Base-by-base conservation (phyloP, 2,113 vertebrate genomes). In the Aix galericulata region DNA sequence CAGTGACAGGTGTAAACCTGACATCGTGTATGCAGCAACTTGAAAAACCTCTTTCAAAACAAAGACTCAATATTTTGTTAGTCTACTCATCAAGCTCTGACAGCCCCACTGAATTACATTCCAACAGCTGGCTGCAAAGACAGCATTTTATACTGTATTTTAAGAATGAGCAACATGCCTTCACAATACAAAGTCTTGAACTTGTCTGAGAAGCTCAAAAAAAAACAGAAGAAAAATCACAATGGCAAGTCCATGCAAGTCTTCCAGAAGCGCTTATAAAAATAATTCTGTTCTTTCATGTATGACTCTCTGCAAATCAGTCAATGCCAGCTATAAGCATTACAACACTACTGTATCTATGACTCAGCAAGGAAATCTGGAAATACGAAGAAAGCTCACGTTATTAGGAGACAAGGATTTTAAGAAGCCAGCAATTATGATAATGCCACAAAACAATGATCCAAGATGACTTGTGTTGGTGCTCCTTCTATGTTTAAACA, bases 351-450 rank as follows among this genome's bases (percentile, higher is more conserved):
- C 32, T 80, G 56, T 73, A 89, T 82, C 77, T 95, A 89, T 95
- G 90, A 94, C 93, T 96, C 87, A 97, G 93, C 95, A 93, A 82
- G 75, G 42, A 52, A 93, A 95, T 74, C 84, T 73, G 58, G 77
- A 96, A 67, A 84, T 18, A 80, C 0, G 22, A 94, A 93, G 40
- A 72, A 79, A 92, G 93, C 69, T 88, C 52, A 60, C 20, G 46
- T 71, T 56, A 82, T 11, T 60, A 85, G 88, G 21, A 92, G 34
- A 40, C 40, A 80, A 85, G 6, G 46, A 50, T 62, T 90, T 72
- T 4, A 3, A 69, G 68, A 86, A n/a, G 13, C 36, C 52, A 93
- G 46, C 67, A 86, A 62, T 71, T 89, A 60, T 32, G 91, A 58
- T 53, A 88, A 31, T 38, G 32, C 17, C 60, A 84, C 13, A 92